A percentile compares a stretch with the other conserved stretches of the same genome.
Conservation (phyloP, 2,797 vertebrate species). For the Cygnus olor region DNA sequence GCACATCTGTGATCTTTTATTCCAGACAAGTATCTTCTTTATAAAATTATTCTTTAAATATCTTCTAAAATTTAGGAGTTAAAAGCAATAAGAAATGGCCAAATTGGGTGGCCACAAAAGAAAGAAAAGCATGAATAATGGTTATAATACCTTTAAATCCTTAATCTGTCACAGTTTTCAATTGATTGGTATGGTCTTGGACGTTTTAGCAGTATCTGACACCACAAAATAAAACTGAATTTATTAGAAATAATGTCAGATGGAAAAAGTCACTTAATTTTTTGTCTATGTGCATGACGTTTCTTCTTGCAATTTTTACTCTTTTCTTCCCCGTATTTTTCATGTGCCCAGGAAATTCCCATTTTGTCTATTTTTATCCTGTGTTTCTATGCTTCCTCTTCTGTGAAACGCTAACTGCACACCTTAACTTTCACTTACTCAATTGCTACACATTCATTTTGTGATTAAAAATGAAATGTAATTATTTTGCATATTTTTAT, state of each 20-base stretch:
- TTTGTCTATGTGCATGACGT: not conserved
- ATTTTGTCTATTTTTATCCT: not conserved
- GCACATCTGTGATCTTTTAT: not conserved
- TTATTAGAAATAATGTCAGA: not conserved
- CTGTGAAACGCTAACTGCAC: not conserved
- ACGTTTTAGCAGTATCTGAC: not conserved
- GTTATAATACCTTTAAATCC: not conserved
- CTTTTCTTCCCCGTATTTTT: not conserved
- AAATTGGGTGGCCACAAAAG: not conserved
- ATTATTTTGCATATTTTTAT: slow-evolving; percentile 14
- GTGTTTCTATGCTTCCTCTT: not conserved
- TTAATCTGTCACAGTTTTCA: not conserved
- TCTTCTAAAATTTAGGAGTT: not conserved
- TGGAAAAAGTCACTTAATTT: not conserved
- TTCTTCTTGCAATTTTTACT: not conserved
- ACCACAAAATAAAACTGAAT: not conserved
- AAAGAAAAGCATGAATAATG: not conserved
- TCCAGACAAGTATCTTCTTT: not conserved
- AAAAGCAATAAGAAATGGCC: not conserved
- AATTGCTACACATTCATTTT: not conserved
- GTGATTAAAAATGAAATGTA: not conserved
- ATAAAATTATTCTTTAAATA: not conserved
- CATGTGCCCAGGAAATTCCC: not conserved
- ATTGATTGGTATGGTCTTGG: not conserved
- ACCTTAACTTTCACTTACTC: not conserved